These are phyloP conservation scores for Drosophila triauraria DNA, from an alignment of 1,140 invertebrate species.

Conservation along the genomic window DNA sequence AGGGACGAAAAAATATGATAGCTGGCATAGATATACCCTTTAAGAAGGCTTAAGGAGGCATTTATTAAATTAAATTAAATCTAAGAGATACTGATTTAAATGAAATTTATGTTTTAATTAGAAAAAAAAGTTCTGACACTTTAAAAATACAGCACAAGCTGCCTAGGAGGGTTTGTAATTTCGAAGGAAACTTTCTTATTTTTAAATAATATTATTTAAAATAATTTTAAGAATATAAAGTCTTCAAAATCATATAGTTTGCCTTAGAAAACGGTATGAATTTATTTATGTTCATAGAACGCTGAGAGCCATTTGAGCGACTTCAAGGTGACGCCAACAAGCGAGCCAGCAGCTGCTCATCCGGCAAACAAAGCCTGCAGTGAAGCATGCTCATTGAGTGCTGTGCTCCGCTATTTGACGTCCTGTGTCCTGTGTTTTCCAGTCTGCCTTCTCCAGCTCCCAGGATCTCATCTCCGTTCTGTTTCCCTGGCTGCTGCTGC, in stretches of 20 bases:
- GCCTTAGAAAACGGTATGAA: background rate
- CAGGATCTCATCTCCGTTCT: background rate
- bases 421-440: background rate
- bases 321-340: constrained; percentile 34
- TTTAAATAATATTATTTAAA: background rate
- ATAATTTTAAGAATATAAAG: background rate
- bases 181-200: too few species aligned
- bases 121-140: too few species aligned
- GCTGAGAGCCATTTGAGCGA: constrained; percentile 20
- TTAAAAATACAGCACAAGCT: too few species aligned
- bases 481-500: background rate
- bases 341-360: constrained; percentile 59
- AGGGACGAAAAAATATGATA: background rate
- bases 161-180: too few species aligned
- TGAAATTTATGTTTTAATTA: background rate
- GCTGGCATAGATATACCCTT: constrained; percentile 2
- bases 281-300: constrained; percentile 3
- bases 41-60: background rate
- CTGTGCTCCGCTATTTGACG: constrained; percentile 6
- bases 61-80: too few species aligned
- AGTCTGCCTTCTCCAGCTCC: background rate
- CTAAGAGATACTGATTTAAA: too few species aligned
- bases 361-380: constrained; percentile 73
- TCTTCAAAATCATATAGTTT: too few species aligned
- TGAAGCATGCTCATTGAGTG: constrained; percentile 56